Base-by-base conservation (phyloP, 2,797 vertebrate species). In the Ctenopoma kingsleyae region DNA sequence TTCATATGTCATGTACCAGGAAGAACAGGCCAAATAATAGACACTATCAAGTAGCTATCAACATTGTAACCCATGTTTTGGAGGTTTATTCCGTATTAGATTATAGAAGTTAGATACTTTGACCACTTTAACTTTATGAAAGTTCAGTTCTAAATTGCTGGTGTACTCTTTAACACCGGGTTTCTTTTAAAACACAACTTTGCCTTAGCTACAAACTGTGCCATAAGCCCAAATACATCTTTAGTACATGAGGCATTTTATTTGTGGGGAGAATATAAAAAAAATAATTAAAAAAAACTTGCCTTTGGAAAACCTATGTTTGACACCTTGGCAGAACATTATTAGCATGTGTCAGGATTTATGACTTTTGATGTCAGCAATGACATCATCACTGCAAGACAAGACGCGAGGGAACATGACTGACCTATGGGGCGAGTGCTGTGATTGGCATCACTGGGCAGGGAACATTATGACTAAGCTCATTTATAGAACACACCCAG, bases 321-420 rank as follows among this genome's bases (percentile, higher is more conserved):
- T 82, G 81, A 82, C 78, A 71, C 58, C 19, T 86, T 89, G 83
- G 87, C 81, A 67, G 52, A 51, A 65, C 74, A 77, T 50, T 27
- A 51, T 65, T 47, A 20, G 60, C 48, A 16, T 43, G 46, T 52
- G 40, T 84, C 82, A 88, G 48, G 66, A 32, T 78, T 86, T 67
- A 71, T 27, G 56, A 66, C 43, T 73, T 87, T 76, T 76, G 67
- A 82, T 80, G 81, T 89, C 83, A 86, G 49, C 43, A 12, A 41
- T 90, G 85, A 92, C 84, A 82, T 93, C 89, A 92, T 86, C 55
- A 57, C 13, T 67, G 57, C 27, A 36, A 69, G 84, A 89, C 85
- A 74, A 84, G 84, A 64, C 84, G 22, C 32, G 0, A 35, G 88
- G 85, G 85, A 80, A 54, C 67, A 48, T 27, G 15, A 50, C 81